A percentile compares a stretch with the other conserved stretches of the same genome.
Evolutionary conservation across 1,140 invertebrate genomes (phyloP).

Genomic region (Neotoxoptera formosana): DNA sequence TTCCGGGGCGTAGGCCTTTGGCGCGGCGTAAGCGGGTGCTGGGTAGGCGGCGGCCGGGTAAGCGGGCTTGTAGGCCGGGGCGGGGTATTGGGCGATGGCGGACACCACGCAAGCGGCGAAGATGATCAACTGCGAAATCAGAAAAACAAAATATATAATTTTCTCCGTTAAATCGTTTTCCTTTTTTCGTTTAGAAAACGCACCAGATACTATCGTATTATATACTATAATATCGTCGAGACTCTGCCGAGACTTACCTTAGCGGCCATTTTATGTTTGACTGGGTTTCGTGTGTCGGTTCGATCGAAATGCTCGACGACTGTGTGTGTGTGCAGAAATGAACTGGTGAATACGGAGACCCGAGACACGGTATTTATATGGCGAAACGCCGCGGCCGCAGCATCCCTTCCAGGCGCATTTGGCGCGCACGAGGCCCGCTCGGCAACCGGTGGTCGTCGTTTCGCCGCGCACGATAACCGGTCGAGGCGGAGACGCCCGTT

Average conservation of each 20-base stretch:
- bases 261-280: conserved; percentile 37
- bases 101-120: conserved; percentile 44
- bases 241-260: conserved; percentile 5
- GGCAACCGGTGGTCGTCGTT: background rate
- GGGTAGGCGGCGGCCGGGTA: conserved; percentile 50
- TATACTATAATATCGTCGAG: background rate
- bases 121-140: conserved; percentile 36
- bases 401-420: conserved; percentile 40
- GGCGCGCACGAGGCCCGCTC: background rate
- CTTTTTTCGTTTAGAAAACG: too few relatives aligned
- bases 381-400: background rate
- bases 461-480: conserved; percentile 5
- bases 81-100: conserved; percentile 46
- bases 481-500: conserved; percentile 11
- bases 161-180: background rate
- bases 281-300: background rate
- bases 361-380: background rate
- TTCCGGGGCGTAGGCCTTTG: conserved; percentile 3
- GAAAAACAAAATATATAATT: background rate
- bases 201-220: too few relatives aligned
- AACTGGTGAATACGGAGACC: background rate
- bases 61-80: conserved; percentile 59
- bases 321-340: too few relatives aligned
- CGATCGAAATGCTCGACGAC: background rate
- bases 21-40: conserved; percentile 12